Conservation (phyloP, 2,888 invertebrate genomes). For the Heliconius ethilla region DNA sequence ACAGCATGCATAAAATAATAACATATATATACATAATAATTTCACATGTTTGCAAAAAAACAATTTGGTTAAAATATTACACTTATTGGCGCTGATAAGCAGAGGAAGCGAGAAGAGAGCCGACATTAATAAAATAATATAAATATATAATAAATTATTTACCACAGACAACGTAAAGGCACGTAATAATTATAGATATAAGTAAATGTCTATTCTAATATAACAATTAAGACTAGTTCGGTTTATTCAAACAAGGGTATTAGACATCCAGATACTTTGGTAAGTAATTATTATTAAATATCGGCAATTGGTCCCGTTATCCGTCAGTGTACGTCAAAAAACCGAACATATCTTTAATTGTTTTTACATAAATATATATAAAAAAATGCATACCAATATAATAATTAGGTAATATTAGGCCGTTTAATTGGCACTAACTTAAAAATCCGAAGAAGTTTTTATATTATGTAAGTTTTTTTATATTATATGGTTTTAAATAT, state of each 20-base stretch:
- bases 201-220: neutral
- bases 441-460: neutral
- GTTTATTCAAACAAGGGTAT: neutral
- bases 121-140: neutral
- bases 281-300: neutral
- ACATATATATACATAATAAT: neutral
- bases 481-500: neutral
- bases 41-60: neutral
- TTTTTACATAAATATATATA: neutral
- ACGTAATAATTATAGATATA: conserved; percentile 6
- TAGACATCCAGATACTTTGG: neutral
- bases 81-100: conserved; percentile 28
- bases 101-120: conserved; percentile 16
- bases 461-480: neutral
- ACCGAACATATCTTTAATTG: conserved; percentile 1
- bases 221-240: neutral
- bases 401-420: neutral
- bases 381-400: neutral
- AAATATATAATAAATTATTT: conserved; percentile 13
- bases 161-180: conserved; percentile 21
- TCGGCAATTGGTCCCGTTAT: neutral
- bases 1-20: neutral
- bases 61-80: conserved; percentile 14
- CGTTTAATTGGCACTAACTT: neutral
- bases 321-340: neutral